Evolutionary conservation across 2,797 vertebrate species (phyloP).

Genomic region (Typhlichthys eigenmanni): DNA sequence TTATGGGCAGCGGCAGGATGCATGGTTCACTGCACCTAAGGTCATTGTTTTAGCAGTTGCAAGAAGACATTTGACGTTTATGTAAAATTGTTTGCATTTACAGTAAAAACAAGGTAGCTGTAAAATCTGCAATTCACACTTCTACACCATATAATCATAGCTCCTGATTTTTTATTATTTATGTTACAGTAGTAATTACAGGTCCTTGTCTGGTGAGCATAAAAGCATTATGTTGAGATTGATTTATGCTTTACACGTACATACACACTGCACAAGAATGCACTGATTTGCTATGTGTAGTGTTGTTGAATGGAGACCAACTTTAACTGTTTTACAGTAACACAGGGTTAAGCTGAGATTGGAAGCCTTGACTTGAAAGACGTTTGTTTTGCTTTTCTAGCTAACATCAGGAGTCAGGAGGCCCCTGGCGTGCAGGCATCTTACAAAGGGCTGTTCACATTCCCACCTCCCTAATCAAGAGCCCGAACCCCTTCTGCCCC

Average conservation of each 20-base stretch:
- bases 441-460: constrained; percentile 88
- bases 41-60: constrained; percentile 27
- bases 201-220: constrained; percentile 82
- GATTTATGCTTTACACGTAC: constrained; percentile 10
- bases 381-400: constrained; percentile 75
- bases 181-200: constrained; percentile 84
- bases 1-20: constrained; percentile 47
- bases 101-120: too few relatives aligned
- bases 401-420: constrained; percentile 78
- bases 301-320: constrained; percentile 30
- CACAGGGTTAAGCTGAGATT: constrained; percentile 69
- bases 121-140: background rate
- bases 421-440: constrained; percentile 83
- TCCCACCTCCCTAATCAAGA: constrained; percentile 82
- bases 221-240: constrained; percentile 79
- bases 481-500: constrained; percentile 79
- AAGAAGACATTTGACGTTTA: constrained; percentile 7
- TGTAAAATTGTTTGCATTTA: too few relatives aligned
- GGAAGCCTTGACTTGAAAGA: constrained; percentile 83
- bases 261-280: constrained; percentile 4
- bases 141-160: background rate
- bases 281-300: constrained; percentile 5
- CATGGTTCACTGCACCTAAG: constrained; percentile 30
- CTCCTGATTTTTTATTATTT: constrained; percentile 84
- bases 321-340: constrained; percentile 59